Evolutionary conservation across 2,113 vertebrate genomes (phyloP), one percentile per base, ranked within the genome.

Genomic region (Condylura cristata): DNA sequence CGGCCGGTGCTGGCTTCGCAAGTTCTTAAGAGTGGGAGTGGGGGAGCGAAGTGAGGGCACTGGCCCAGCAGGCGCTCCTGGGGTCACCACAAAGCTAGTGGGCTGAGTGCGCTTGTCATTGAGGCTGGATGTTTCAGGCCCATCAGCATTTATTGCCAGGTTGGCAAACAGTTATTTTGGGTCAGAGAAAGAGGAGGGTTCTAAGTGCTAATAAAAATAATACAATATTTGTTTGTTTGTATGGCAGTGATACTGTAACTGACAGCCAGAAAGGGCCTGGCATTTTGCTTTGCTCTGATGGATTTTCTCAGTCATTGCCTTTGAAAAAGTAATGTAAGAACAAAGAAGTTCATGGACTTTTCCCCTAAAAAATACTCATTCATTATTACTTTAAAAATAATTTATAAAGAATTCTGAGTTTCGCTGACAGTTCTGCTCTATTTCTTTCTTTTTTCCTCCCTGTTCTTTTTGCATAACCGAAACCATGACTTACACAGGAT

Each of bases 391-490:
- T 87, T 41, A 44, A 86, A 89, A 96, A 75, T 30, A 56, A 90
- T 66, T 65, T 66, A n/a, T 66, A 30, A 37, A 90, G 82, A 74
- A 26, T 65, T 37, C 28, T 71, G n/a, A 1, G 12, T 71, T 71
- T 41, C 6, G 13, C 85, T 65, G 86, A 61, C 41, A 6, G 34
- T 88, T 65, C 37, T 11, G 14, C 44, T 11, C 11, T 74, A n/a
- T 63, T 94, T 56, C 92, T 86, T 88, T 76, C 46, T 94, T 94
- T 63, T 95, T 93, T 68, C 61, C 78, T 92, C 41, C 26, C 78
- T 93, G 53, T 95, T 97, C 86, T 94, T 92, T 70, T 32, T 70
- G 9, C 48, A 85, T 82, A 78, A 90, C 68, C 2, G 17, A 85
- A 53, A 87, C 53, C 90, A 88, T n/a, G 32, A 39, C 94, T 94